Evolutionary conservation across 2,888 invertebrate genomes (phyloP).

Genomic region (Pseudococcus viburni): DNA sequence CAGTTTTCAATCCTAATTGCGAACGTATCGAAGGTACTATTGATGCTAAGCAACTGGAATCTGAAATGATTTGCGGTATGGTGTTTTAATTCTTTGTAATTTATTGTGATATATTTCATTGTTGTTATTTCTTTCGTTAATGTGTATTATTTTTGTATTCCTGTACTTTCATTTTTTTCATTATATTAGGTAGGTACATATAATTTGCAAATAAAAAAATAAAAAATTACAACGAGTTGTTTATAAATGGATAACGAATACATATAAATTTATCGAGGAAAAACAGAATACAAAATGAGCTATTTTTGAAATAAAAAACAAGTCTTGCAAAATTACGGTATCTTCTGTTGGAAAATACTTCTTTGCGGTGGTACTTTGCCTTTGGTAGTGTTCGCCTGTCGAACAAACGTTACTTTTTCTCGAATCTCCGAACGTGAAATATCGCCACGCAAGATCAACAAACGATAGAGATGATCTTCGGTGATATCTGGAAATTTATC

Average conservation of each 20-base stretch:
- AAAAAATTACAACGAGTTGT: neutral
- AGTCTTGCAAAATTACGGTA: conserved; percentile 36
- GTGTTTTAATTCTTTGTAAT: conserved; percentile 56
- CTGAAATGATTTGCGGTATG: conserved; percentile 76
- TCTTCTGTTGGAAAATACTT: conserved; percentile 67
- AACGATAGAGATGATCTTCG: conserved; percentile 88
- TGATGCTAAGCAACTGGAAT: conserved; percentile 93
- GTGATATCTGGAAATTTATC: conserved; percentile 91
- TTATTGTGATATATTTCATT: neutral
- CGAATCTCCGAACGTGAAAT: conserved; percentile 86
- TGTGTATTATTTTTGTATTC: neutral
- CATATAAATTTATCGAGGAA: neutral
- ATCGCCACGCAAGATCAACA: conserved; percentile 90
- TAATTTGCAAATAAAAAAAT: neutral
- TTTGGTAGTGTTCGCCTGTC: conserved; percentile 65
- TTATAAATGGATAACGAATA: neutral
- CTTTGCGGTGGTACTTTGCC: conserved; percentile 27
- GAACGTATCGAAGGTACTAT: conserved; percentile 92
- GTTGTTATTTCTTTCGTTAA: neutral
- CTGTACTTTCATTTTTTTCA: neutral
- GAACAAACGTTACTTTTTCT: conserved; percentile 81
- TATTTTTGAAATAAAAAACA: neutral
- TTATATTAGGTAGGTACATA: neutral
- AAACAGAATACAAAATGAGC: neutral
- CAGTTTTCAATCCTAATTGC: conserved; percentile 94